phyloP scores from a whole-genome alignment of 2,113 vertebrate genomes.

The Oryzias javanicus region DNA sequence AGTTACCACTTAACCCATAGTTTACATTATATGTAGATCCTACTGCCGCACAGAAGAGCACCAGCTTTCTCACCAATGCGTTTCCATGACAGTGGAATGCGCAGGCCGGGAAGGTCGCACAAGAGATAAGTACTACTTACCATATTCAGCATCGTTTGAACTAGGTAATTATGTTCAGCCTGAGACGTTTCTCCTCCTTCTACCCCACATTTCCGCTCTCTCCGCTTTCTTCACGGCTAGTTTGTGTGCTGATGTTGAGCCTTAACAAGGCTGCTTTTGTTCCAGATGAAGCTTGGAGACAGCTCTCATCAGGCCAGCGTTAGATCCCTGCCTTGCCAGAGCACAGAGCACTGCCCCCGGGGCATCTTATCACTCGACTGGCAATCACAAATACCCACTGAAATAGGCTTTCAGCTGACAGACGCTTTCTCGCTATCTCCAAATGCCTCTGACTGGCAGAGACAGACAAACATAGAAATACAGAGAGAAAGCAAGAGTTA shows the following conservation, averaged over 20 bases:
- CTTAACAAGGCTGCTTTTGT: constrained; percentile 68
- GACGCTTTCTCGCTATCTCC: constrained; percentile 50
- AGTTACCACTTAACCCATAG: not conserved
- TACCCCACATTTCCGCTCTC: constrained; percentile 34
- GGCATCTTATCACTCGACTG: constrained; percentile 65
- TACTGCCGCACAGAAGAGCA: not conserved
- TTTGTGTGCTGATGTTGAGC: constrained; percentile 61
- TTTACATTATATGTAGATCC: constrained; percentile 17
- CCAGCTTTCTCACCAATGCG: constrained; percentile 42
- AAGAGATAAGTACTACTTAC: constrained; percentile 69
- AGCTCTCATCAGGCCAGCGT: constrained; percentile 58
- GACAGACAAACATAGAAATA: constrained; percentile 58
- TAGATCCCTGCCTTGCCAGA: constrained; percentile 57
- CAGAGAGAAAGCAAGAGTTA: constrained; percentile 50
- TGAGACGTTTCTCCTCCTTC: constrained; percentile 45
- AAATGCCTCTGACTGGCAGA: constrained; percentile 60
- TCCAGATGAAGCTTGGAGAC: constrained; percentile 61
- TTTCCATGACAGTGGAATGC: constrained; percentile 59
- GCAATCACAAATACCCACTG: constrained; percentile 67
- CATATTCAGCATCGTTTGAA: constrained; percentile 62
- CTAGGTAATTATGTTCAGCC: constrained; percentile 65
- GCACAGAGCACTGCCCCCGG: constrained; percentile 55
- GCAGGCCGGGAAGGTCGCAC: constrained; percentile 47
- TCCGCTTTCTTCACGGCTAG: constrained; percentile 51
- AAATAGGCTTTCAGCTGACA: constrained; percentile 57